These are phyloP conservation scores for Malachius bipustulatus DNA, from an alignment of 2,888 invertebrate species.

Conservation along the genomic window DNA sequence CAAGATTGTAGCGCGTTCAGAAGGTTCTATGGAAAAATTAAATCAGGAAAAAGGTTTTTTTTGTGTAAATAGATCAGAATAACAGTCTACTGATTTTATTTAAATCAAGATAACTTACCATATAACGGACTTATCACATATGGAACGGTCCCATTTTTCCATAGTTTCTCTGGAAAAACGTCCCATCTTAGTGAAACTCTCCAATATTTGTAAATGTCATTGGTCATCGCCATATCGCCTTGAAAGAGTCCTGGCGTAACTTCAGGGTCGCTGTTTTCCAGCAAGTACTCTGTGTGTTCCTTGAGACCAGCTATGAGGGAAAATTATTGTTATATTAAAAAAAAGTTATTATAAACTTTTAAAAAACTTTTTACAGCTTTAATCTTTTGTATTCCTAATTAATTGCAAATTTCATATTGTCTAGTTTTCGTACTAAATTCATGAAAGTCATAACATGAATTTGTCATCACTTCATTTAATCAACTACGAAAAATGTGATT, in stretches of 20 bases:
- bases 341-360: neutral
- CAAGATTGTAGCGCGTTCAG: constrained; percentile 46
- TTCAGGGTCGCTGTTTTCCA: constrained; percentile 46
- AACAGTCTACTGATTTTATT: too few relatives aligned
- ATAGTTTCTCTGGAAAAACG: constrained; percentile 50
- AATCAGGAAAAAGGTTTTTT: neutral
- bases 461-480: too few relatives aligned
- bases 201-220: constrained; percentile 47
- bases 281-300: constrained; percentile 15
- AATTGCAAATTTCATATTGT: constrained; percentile 9
- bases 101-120: too few relatives aligned
- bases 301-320: constrained; percentile 19
- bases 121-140: constrained; percentile 52
- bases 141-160: constrained; percentile 53
- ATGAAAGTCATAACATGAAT: too few relatives aligned
- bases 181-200: constrained; percentile 53
- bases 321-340: neutral
- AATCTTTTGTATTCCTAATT: neutral
- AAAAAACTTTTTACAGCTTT: constrained; percentile 1
- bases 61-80: neutral
- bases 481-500: too few relatives aligned
- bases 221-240: constrained; percentile 56
- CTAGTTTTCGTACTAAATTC: too few relatives aligned
- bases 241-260: constrained; percentile 53
- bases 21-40: constrained; percentile 36